A percentile compares a stretch with the other conserved stretches of the same genome.
phyloP scores from a whole-genome alignment of 2,797 vertebrate species.

The Heterohyrax brucei region DNA sequence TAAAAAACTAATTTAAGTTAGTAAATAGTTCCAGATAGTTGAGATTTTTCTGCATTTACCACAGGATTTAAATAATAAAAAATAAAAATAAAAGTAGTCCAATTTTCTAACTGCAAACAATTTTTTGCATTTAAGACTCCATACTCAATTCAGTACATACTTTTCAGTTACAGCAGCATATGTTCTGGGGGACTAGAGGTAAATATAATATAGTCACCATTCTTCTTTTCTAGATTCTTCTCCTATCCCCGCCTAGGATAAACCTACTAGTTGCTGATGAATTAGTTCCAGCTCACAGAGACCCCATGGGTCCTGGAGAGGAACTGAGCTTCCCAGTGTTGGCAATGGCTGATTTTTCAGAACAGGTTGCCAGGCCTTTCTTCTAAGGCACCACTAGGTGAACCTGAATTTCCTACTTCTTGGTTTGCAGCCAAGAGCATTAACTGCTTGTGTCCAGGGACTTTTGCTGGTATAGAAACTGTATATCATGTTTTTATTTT shows the following conservation, averaged over 20 bases:
- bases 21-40: constrained; percentile 34
- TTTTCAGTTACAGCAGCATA: neutral
- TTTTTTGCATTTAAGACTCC: neutral
- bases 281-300: too few species aligned
- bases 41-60: constrained; percentile 41
- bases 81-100: neutral
- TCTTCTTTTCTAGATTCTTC: neutral
- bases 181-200: neutral
- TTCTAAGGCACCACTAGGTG: too few species aligned
- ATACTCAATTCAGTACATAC: constrained; percentile 9
- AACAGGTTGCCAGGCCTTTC: too few species aligned
- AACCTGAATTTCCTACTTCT: too few species aligned
- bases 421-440: too few species aligned
- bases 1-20: neutral
- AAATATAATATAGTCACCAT: neutral
- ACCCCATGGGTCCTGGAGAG: too few species aligned
- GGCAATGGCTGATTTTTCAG: too few species aligned
- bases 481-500: neutral
- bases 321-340: too few species aligned
- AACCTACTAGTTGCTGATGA: too few species aligned
- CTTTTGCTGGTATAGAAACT: neutral
- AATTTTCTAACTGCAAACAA: constrained; percentile 22
- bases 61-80: constrained; percentile 56
- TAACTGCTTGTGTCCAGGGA: too few species aligned
- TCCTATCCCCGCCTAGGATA: neutral